Percentiles rank a stretch among this genome's conserved stretches.
Evolutionary conservation across 1,140 invertebrate species (phyloP).

Genomic region (Chrysomallon squamiferum): DNA sequence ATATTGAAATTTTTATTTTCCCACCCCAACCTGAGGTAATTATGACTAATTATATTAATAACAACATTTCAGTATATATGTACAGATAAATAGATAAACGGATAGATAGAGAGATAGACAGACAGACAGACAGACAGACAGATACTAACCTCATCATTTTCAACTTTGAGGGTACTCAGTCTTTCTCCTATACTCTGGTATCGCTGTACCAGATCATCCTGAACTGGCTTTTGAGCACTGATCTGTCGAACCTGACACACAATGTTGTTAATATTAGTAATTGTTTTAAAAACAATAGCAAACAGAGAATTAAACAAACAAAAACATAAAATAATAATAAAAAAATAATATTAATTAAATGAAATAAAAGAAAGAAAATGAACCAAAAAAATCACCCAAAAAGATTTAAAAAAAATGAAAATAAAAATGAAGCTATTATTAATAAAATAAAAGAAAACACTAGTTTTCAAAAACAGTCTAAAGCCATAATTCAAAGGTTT

Average conservation of each 20-base stretch:
- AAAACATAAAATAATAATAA: too few species aligned
- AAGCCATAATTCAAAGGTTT: too few species aligned
- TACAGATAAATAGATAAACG: too few species aligned
- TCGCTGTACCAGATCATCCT: slow-evolving; percentile 83
- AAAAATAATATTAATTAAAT: neutral
- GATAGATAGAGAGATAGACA: too few species aligned
- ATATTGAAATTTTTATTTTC: too few species aligned
- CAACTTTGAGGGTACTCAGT: slow-evolving; percentile 80
- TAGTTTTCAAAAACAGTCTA: too few species aligned
- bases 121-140: neutral
- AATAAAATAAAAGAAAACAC: too few species aligned
- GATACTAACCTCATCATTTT: slow-evolving; percentile 83
- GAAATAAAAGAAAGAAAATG: neutral
- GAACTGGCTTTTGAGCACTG: slow-evolving; percentile 67
- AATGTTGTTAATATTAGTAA: neutral
- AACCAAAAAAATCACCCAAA: neutral
- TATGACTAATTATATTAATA: too few species aligned
- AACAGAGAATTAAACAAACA: neutral
- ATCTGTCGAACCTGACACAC: slow-evolving; percentile 61
- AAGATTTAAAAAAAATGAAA: too few species aligned
- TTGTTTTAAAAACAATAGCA: neutral
- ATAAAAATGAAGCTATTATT: too few species aligned
- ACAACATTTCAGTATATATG: too few species aligned
- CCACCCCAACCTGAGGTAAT: too few species aligned
- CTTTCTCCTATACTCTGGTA: slow-evolving; percentile 80